phyloP scores from a whole-genome alignment of 2,888 invertebrate genomes.

The Stegana nigrithorax region DNA sequence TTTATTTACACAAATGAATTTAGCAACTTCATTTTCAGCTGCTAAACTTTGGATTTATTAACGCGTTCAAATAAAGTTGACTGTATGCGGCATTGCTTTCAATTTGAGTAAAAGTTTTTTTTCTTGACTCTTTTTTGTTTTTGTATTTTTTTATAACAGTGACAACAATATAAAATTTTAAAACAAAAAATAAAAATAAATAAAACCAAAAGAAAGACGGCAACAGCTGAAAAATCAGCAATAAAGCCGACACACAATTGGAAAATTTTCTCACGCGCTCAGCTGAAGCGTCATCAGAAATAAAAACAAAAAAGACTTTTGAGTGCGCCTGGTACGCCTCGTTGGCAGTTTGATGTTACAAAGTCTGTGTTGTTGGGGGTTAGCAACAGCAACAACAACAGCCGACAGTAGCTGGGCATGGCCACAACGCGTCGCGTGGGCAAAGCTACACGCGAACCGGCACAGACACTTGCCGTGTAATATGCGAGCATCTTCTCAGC shows the following conservation, averaged over 20 bases:
- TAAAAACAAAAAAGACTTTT: no score
- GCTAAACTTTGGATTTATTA: no score
- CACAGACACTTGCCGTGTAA: slow-evolving; percentile 5
- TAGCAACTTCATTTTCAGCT: no score
- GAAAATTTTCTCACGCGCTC: slow-evolving; percentile 57
- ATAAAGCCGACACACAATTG: slow-evolving; percentile 35
- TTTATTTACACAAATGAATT: background rate
- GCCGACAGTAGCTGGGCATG: background rate
- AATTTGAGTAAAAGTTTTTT: no score
- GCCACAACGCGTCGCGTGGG: slow-evolving; percentile 13
- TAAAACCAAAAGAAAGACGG: background rate
- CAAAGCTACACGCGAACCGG: slow-evolving; percentile 49
- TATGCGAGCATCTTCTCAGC: no score
- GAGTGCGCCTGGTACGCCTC: no score
- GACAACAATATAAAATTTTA: background rate
- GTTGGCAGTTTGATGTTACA: no score
- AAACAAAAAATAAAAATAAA: background rate
- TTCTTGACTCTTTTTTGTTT: background rate
- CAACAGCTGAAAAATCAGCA: slow-evolving; percentile 36
- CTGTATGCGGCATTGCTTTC: no score
- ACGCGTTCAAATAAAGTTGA: no score
- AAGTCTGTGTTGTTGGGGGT: no score
- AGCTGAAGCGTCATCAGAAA: slow-evolving; percentile 21
- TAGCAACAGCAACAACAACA: no score
- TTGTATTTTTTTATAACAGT: background rate